Evolutionary conservation across 2,888 invertebrate species (phyloP), one percentile per base, ranked within the genome.

Genomic region (Lissonota sp.): DNA sequence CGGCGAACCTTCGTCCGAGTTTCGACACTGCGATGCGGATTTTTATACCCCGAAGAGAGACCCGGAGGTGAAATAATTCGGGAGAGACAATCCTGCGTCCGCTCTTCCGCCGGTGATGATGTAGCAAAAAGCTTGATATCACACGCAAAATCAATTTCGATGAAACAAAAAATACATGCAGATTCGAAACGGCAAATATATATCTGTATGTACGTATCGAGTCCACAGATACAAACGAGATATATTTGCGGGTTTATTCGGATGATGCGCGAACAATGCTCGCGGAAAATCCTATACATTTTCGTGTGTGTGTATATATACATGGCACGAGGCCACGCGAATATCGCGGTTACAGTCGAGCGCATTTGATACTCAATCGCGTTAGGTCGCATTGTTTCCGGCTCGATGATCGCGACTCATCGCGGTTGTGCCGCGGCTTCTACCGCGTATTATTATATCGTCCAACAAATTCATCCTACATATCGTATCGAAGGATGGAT

Each of bases 351-450:
- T 82, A 76, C 79, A 72, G 80, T 83, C 82, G 79, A 83, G 86
- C 88, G 88, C 80, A 86, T 86, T 87, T 89, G 85, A 88, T 89
- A 89, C 88, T 87, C 88, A 90, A 90, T 89, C 89, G 88, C 84
- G 86, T 90, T 90, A 90, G 70, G 86, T 87, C 86, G 86, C 86
- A 89, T 90, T 84, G 79, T 84, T 88, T 89, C 85, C 87, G 82
- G 87, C 71, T 82, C 86, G 85, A 80, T 84, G 88, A 85, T 64
- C 73, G 10, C 83, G 84, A 86, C 83, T 58, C 67, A 67, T 60
- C 55, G 42, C 49, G 57, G 62, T 26, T 26, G 26, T 26, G 26
- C 26, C 26, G 26, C 26, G 26, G 26, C 26, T 26, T 26, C 63
- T 79, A 79, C 75, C 82, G 60, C 82, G 75, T 74, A 80, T 12